Conservation (phyloP, 1,140 invertebrate species). For the Contarinia nasturtii region DNA sequence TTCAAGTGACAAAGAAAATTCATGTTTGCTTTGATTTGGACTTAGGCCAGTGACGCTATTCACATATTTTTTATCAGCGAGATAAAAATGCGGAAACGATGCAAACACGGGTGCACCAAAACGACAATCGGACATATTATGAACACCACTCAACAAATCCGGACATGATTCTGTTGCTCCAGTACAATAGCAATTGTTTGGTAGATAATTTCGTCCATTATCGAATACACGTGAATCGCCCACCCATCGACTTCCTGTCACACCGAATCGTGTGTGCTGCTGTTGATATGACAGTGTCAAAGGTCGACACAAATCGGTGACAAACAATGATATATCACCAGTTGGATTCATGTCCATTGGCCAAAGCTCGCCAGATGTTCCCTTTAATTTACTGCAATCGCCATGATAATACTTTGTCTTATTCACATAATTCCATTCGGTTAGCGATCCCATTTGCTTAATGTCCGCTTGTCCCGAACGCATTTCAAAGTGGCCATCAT, state of each 20-base stretch:
- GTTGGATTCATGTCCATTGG: slow-evolving; percentile 37
- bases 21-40: slow-evolving; percentile 45
- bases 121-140: slow-evolving; percentile 49
- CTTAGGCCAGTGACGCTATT: slow-evolving; percentile 44
- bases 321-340: slow-evolving; percentile 37
- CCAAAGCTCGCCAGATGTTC: slow-evolving; percentile 59
- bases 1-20: slow-evolving; percentile 48
- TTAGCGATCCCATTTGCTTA: slow-evolving; percentile 37
- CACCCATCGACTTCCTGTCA: slow-evolving; percentile 37
- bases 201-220: slow-evolving; percentile 42
- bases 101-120: slow-evolving; percentile 59
- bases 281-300: slow-evolving; percentile 22
- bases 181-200: slow-evolving; percentile 32
- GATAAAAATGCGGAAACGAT: slow-evolving; percentile 73
- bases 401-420: slow-evolving; percentile 32
- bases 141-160: slow-evolving; percentile 26
- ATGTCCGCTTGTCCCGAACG: slow-evolving; percentile 43
- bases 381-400: slow-evolving; percentile 41
- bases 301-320: slow-evolving; percentile 48
- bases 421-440: slow-evolving; percentile 42
- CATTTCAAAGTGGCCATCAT: slow-evolving; percentile 58
- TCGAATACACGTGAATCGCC: slow-evolving; percentile 40
- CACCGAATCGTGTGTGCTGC: slow-evolving; percentile 19
- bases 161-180: slow-evolving; percentile 24
- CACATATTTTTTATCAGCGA: slow-evolving; percentile 46